Evolutionary conservation across 2,888 invertebrate species (phyloP).

Genomic region (Crematogaster levior): DNA sequence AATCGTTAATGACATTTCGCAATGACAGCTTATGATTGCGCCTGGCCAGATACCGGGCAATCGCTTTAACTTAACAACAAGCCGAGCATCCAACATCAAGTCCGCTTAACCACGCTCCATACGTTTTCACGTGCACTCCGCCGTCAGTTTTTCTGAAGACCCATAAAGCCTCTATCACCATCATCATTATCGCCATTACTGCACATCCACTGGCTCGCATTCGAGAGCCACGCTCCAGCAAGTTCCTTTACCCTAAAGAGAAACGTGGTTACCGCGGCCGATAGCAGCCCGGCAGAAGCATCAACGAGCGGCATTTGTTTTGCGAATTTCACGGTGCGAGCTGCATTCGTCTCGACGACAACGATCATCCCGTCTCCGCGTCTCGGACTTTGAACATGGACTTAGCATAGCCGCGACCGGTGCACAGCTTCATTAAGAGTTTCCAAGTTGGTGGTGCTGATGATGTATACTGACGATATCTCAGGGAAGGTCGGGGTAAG

Average conservation of each 20-base stretch:
- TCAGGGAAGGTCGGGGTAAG: constrained; percentile 68
- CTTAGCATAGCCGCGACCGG: constrained; percentile 60
- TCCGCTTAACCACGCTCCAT: constrained; percentile 61
- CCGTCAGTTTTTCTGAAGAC: constrained; percentile 71
- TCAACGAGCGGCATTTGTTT: constrained; percentile 74
- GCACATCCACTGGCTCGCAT: constrained; percentile 67
- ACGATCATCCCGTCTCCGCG: constrained; percentile 69
- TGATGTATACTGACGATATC: constrained; percentile 83
- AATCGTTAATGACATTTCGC: constrained; percentile 38
- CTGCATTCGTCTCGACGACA: constrained; percentile 65
- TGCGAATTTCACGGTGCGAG: constrained; percentile 72
- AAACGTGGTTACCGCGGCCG: constrained; percentile 52
- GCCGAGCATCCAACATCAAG: constrained; percentile 53
- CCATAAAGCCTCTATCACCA: constrained; percentile 75
- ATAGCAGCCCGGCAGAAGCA: constrained; percentile 58
- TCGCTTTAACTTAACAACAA: constrained; percentile 60
- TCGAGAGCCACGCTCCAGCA: constrained; percentile 69
- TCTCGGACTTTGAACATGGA: constrained; percentile 58
- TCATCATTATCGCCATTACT: constrained; percentile 76
- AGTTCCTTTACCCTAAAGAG: constrained; percentile 52
- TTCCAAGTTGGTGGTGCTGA: constrained; percentile 80
- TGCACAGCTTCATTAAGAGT: constrained; percentile 80
- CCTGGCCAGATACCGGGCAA: constrained; percentile 44
- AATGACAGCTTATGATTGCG: constrained; percentile 17
- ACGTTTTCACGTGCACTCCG: constrained; percentile 67